These are phyloP conservation scores for Caenorhabditis uteleia DNA, from an alignment of 2,888 invertebrate species.

Conservation along the genomic window DNA sequence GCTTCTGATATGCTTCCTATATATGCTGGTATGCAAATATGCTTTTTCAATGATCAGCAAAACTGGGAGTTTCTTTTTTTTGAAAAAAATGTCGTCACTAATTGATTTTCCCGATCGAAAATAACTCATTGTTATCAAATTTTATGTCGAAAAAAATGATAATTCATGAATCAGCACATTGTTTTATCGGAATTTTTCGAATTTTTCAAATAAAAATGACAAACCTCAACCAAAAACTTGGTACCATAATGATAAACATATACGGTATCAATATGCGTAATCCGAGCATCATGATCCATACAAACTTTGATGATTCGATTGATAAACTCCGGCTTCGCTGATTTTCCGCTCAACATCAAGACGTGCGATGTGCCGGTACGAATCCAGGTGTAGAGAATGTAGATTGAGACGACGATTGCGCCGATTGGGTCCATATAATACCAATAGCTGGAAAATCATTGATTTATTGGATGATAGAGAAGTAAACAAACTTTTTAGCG, in stretches of 20 bases:
- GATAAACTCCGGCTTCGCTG: conserved; percentile 68
- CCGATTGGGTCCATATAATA: conserved; percentile 73
- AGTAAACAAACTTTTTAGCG: conserved; percentile 13
- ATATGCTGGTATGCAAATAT: no score
- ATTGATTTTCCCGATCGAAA: no score
- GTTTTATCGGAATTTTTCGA: neutral
- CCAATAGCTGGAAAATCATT: conserved; percentile 47
- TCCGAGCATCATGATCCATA: conserved; percentile 65
- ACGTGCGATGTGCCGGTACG: conserved; percentile 71
- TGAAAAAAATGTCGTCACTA: no score
- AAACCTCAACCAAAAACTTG: conserved; percentile 71
- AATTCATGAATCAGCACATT: neutral
- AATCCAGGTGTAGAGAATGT: conserved; percentile 71
- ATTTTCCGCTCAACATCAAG: conserved; percentile 62
- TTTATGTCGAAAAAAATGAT: neutral
- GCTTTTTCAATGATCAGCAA: no score
- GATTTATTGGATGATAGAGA: neutral
- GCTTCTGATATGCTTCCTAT: neutral
- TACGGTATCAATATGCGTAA: conserved; percentile 72
- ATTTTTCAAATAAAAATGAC: neutral
- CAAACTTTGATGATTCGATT: conserved; percentile 69
- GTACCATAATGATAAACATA: conserved; percentile 73
- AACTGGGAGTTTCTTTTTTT: no score
- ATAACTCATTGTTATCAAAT: no score
- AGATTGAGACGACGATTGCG: conserved; percentile 72